Evolutionary conservation across 2,113 vertebrate species (phyloP).

Genomic region (Leucoraja erinaceus): DNA sequence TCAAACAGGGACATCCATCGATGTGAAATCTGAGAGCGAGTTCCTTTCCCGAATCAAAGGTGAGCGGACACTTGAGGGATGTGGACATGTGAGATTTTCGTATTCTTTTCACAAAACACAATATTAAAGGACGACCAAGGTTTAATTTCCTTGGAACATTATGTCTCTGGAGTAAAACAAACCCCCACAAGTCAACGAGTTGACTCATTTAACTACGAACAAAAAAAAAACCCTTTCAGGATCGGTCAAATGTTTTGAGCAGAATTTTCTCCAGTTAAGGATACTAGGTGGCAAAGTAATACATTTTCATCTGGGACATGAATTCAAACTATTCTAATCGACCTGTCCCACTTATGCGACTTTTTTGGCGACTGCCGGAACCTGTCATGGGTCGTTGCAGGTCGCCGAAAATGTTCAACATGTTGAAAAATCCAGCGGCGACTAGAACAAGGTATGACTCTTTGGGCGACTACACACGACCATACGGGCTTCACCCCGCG

Average conservation of each 20-base stretch:
- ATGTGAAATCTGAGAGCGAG: conserved; percentile 4
- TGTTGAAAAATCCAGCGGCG: too few relatives aligned
- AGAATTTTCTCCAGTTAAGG: neutral
- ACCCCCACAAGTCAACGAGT: neutral
- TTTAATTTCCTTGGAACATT: neutral
- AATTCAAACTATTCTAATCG: neutral
- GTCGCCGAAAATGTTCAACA: too few relatives aligned
- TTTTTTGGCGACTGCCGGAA: too few relatives aligned
- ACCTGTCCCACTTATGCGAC: too few relatives aligned
- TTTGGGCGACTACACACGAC: too few relatives aligned
- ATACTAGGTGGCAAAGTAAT: neutral
- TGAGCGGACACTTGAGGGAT: neutral
- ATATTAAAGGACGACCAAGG: neutral
- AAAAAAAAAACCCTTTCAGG: conserved; percentile 14
- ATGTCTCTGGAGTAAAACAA: neutral
- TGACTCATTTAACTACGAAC: neutral
- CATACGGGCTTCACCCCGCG: too few relatives aligned
- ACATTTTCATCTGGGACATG: neutral
- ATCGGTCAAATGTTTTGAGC: neutral
- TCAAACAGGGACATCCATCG: conserved; percentile 25
- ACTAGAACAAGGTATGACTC: too few relatives aligned
- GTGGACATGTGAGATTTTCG: conserved; percentile 18
- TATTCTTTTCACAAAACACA: neutral
- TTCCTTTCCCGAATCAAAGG: conserved; percentile 5
- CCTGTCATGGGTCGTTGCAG: too few relatives aligned